Evolutionary conservation across 2,888 invertebrate species (phyloP), one percentile per base, ranked within the genome.

Genomic region (Oegoconia quadripuncta): DNA sequence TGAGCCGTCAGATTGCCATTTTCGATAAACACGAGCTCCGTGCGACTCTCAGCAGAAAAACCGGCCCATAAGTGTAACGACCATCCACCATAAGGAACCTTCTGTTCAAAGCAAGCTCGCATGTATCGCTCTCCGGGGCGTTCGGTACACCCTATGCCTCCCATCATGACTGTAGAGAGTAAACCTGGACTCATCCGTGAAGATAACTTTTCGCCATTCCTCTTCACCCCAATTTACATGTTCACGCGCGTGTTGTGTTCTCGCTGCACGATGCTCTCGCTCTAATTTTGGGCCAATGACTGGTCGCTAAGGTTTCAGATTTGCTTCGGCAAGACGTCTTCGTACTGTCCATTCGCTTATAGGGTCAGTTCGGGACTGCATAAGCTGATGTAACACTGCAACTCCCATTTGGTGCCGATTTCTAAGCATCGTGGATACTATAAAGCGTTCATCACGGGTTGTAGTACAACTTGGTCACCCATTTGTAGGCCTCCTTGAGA

Each of bases 1-100:
- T 37, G 43, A 41, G 34, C 33, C 41, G 39, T 51, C 26, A 48
- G 22, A 37, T n/a, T 35, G 26, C 34, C 34, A 28, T 37, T 37
- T 34, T 37, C 37, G 20, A 41, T 37, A 9, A 41, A 14, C 22
- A 41, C 37, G n/a, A 41, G 34, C 15, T 41, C 43, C 22, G 36
- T 42, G 25, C 33, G 33, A 36, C 39, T 30, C 28, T 33, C 37
- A 13, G 29, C 28, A 33, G 37, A 37, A 34, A 41, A 37, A 15
- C 34, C 33, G 20, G 41, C 37, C 37, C 34, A 41, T 20, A 41
- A 18, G 13, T 22, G 4, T 27, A 28, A 8, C 15, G 39, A 37
- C 4, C 39, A 28, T 12, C 37, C 32, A 27, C 34, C 39, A 18
- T 23, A 39, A 4, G 29, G 12, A 11, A 39, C 39, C 17, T 16